Base-by-base conservation (phyloP, 2,113 vertebrate species). In the Notiomystis cincta region DNA sequence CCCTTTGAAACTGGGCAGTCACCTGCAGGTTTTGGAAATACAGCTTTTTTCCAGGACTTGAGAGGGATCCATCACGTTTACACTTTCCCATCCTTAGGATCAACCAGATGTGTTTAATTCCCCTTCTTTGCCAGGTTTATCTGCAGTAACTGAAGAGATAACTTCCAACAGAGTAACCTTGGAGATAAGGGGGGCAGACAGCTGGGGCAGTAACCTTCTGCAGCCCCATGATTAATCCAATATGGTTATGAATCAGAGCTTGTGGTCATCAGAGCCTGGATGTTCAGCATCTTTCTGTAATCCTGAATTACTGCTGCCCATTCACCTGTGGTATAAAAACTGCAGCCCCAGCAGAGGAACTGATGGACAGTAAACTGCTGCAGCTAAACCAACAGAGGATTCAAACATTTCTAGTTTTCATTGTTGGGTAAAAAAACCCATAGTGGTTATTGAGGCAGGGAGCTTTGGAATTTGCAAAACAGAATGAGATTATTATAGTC, bases 121-220 rank as follows among this genome's bases (percentile, higher is more conserved):
- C 51, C 58, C 54, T 81, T 95, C 67, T 56, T 92, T 65, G 35
- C 62, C 1, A 3, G 44, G 45, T 83, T 96, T 93, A 86, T 84
- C 76, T 89, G 58, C 58, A 56, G 67, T 6, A 45, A 42, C 67
- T 77, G 88, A 83, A 66, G 30, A 95, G 71, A 66, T 7, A 90
- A 93, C 71, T 93, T 92, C 82, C 80, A 95, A 25, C 47, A 90
- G 80, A 89, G 60, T 66, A 92, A 92, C 86, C 80, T 23, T 73
- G 76, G 93, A 92, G 89, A 83, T 80, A 83, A 92, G 77, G 28
- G 16, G 54, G 21, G 15, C 82, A 95, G 88, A 73, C 75, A 92
- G 76, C 91, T 90, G 89, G 82, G 95, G 86, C 89, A 78, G 58
- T 73, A 70, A 94, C 86, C 92, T 92, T 93, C 67, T 69, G 42